Percentiles rank a stretch among this genome's conserved stretches.
Conservation (phyloP, 2,113 vertebrate species). For the Tetrax tetrax region DNA sequence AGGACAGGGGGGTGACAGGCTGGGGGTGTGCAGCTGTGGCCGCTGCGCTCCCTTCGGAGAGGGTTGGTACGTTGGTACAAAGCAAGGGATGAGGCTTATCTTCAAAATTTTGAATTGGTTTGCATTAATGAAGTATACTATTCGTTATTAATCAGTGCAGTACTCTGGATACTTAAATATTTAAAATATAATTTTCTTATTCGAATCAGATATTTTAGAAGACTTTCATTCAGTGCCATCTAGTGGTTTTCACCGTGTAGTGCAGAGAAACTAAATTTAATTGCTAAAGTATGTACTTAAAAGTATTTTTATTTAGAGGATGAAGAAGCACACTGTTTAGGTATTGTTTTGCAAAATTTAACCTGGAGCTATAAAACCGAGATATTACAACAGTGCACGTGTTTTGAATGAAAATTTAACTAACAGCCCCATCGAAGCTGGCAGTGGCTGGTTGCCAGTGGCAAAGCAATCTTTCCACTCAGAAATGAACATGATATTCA, state of each 20-base stretch:
- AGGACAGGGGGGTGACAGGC: neutral
- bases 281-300: neutral
- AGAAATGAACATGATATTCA: neutral
- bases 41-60: rapidly evolving
- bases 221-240: neutral
- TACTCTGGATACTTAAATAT: neutral
- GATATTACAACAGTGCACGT: neutral
- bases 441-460: neutral
- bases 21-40: rapidly evolving
- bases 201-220: neutral
- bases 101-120: neutral
- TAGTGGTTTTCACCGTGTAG: neutral
- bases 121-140: neutral
- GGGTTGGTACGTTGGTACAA: rapidly evolving
- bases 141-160: neutral
- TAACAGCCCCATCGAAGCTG: neutral
- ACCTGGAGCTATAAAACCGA: neutral
- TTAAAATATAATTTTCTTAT: neutral
- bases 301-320: neutral
- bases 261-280: neutral
- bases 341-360: neutral
- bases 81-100: neutral
- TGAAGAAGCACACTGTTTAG: neutral
- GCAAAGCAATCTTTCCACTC: neutral
- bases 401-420: neutral